phyloP scores from a whole-genome alignment of 2,888 invertebrate species.

The Pseudococcus viburni region DNA sequence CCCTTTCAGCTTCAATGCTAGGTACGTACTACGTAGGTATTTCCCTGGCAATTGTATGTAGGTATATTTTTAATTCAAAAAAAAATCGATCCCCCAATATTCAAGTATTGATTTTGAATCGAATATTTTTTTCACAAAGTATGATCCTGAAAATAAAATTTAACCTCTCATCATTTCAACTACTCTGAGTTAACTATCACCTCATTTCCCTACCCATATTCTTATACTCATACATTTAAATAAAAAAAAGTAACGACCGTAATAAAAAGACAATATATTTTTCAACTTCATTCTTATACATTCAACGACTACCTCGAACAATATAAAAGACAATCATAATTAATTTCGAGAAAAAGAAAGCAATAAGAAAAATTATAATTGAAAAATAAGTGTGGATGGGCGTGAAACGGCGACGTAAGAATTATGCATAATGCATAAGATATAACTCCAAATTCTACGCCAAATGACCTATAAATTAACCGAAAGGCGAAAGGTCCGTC shows the following conservation, averaged over 20 bases:
- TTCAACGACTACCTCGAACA: conserved; percentile 11
- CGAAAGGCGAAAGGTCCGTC: not conserved
- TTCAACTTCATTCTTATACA: not conserved
- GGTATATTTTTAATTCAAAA: too few relatives aligned
- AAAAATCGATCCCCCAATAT: too few relatives aligned
- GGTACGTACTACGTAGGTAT: too few relatives aligned
- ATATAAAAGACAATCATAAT: conserved; percentile 36
- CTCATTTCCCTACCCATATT: not conserved
- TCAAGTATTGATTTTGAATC: too few relatives aligned
- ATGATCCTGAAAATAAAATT: not conserved
- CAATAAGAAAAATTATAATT: not conserved
- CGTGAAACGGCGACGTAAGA: conserved; percentile 9
- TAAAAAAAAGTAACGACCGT: not conserved
- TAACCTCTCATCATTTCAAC: not conserved
- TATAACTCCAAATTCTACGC: conserved; percentile 11
- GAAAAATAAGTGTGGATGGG: conserved; percentile 15
- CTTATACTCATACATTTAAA: not conserved
- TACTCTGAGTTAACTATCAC: not conserved
- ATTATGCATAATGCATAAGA: conserved; percentile 47
- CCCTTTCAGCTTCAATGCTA: too few relatives aligned
- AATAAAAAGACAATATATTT: not conserved
- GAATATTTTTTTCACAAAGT: too few relatives aligned
- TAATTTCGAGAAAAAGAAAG: conserved; percentile 19
- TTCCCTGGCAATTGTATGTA: too few relatives aligned
- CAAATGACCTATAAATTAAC: conserved; percentile 32